phyloP scores from a whole-genome alignment of 2,113 vertebrate genomes.

The Ibidorhyncha struthersii region DNA sequence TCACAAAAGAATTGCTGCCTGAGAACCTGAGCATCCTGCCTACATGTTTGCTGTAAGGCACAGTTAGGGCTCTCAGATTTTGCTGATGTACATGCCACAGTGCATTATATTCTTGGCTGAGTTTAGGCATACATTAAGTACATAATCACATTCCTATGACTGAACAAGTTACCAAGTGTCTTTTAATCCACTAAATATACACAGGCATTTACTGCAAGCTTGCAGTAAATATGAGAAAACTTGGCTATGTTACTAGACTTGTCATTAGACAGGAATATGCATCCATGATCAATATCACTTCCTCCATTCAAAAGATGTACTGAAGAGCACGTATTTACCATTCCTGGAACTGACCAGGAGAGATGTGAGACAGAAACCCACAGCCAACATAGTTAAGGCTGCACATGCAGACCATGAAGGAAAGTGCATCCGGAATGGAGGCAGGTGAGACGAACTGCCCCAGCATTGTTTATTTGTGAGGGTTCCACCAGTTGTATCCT shows the following conservation, averaged over 20 bases:
- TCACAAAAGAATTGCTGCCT: background rate
- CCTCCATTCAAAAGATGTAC: background rate
- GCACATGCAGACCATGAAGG: background rate
- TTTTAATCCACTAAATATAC: background rate
- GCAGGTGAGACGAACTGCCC: background rate
- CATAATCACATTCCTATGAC: background rate
- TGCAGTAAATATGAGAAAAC: background rate
- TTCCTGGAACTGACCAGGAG: background rate
- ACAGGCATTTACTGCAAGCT: background rate
- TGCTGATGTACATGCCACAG: background rate
- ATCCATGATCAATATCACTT: background rate
- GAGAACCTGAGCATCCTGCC: background rate
- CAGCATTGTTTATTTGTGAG: fast-evolving
- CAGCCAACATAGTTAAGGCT: background rate
- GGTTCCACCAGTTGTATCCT: background rate
- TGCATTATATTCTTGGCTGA: background rate
- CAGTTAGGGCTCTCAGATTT: background rate
- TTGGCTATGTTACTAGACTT: background rate
- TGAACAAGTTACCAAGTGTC: background rate
- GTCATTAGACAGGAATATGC: background rate
- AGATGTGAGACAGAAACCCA: background rate
- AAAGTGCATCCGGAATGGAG: background rate
- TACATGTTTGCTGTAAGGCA: background rate
- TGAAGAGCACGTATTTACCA: background rate
- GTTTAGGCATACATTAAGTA: background rate